Percentiles rank a stretch among this genome's conserved stretches.
phyloP scores from a whole-genome alignment of 2,113 vertebrate genomes.

The Rhinoderma darwinii region DNA sequence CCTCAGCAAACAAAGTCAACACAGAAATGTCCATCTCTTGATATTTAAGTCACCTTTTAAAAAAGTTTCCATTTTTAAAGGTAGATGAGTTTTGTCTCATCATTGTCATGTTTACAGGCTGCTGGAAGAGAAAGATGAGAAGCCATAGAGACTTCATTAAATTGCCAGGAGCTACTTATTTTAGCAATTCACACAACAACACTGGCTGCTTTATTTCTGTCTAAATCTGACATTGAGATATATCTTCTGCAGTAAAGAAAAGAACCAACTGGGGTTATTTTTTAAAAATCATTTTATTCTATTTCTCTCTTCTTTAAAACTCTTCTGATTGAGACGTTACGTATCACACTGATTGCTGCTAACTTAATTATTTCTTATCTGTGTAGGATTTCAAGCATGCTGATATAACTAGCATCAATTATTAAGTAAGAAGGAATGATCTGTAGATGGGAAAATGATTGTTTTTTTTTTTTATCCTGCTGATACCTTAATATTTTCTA shows the following conservation, averaged over 20 bases:
- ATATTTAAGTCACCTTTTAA: neutral
- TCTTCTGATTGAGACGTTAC: slow-evolving; percentile 72
- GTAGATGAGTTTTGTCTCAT: neutral
- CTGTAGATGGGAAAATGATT: slow-evolving; percentile 62
- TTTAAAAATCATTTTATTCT: slow-evolving; percentile 65
- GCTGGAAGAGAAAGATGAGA: slow-evolving; percentile 34
- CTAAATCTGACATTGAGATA: slow-evolving; percentile 65
- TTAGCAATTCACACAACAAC: slow-evolving; percentile 60
- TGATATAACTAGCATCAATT: slow-evolving; percentile 71
- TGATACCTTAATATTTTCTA: slow-evolving; percentile 53
- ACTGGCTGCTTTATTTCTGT: slow-evolving; percentile 61
- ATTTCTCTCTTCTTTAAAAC: slow-evolving; percentile 68
- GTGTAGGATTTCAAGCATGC: slow-evolving; percentile 69
- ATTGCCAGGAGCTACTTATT: slow-evolving; percentile 59
- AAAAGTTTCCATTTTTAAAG: neutral
- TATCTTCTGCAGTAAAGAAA: slow-evolving; percentile 47
- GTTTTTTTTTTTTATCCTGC: slow-evolving; percentile 48
- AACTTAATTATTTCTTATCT: slow-evolving; percentile 78
- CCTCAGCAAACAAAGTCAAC: neutral
- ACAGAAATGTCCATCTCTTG: neutral
- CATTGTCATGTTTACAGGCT: neutral
- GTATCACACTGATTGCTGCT: slow-evolving; percentile 68
- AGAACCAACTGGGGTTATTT: slow-evolving; percentile 56
- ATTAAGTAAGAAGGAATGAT: slow-evolving; percentile 74
- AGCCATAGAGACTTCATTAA: slow-evolving; percentile 58